These are phyloP conservation scores for Danio jaintianensis DNA, from an alignment of 2,797 vertebrate genomes.

Conservation along the genomic window DNA sequence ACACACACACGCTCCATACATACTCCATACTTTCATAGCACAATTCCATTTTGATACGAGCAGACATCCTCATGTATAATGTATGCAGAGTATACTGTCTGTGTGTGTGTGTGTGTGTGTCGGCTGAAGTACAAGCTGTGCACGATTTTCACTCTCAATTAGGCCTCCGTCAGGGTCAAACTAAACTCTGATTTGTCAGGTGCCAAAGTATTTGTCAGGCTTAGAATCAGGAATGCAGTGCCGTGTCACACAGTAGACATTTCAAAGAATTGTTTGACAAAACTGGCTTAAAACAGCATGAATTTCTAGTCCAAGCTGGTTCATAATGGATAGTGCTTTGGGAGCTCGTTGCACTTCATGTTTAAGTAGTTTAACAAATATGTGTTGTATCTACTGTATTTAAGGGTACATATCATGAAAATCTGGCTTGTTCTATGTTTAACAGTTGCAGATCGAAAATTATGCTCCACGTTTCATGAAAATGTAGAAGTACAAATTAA, in stretches of 20 bases:
- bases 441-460: too few relatives aligned
- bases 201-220: neutral
- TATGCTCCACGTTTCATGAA: too few relatives aligned
- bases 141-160: neutral
- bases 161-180: neutral
- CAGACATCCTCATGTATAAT: slow-evolving; percentile 40
- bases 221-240: neutral
- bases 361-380: neutral
- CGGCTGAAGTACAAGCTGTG: neutral
- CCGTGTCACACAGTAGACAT: neutral
- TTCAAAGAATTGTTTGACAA: neutral
- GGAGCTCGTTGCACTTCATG: neutral
- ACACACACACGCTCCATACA: slow-evolving; percentile 12
- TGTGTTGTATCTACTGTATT: neutral
- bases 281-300: neutral
- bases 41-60: slow-evolving; percentile 20
- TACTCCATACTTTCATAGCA: slow-evolving; percentile 1
- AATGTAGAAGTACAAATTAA: too few relatives aligned
- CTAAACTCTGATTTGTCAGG: slow-evolving; percentile 1
- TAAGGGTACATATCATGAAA: too few relatives aligned
- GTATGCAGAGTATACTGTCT: slow-evolving; percentile 10
- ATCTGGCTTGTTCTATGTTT: too few relatives aligned
- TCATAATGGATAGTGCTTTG: neutral
- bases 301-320: neutral
- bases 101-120: neutral